Conservation (phyloP, 2,888 invertebrate genomes). For the Protophormia terraenovae region DNA sequence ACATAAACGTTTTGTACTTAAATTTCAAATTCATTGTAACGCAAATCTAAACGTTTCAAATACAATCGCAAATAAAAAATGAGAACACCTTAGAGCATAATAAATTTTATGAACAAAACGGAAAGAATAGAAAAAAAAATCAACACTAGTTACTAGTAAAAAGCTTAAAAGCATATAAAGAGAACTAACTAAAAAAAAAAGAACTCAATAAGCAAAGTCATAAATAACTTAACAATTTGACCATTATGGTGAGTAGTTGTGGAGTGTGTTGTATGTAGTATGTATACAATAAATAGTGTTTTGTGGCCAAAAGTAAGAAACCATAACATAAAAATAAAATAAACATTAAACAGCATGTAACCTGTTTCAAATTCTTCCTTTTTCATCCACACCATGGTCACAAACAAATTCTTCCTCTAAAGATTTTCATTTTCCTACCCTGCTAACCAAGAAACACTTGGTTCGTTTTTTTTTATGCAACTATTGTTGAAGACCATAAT, state of each 20-base stretch:
- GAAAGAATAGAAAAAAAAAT: slow-evolving; percentile 6
- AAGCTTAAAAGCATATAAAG: too few relatives aligned
- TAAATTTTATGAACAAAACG: slow-evolving; percentile 60
- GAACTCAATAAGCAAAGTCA: slow-evolving; percentile 55
- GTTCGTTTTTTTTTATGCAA: not conserved
- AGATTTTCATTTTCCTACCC: not conserved
- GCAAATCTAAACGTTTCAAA: slow-evolving; percentile 52
- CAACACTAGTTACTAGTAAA: not conserved
- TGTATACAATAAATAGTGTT: not conserved
- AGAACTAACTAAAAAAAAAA: not conserved
- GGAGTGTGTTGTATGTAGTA: not conserved
- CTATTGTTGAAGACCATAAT: slow-evolving; percentile 28
- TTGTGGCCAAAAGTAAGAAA: slow-evolving; percentile 52
- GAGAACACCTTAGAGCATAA: slow-evolving; percentile 65
- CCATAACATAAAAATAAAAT: slow-evolving; percentile 49
- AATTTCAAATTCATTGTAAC: slow-evolving; percentile 44
- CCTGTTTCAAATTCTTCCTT: slow-evolving; percentile 52
- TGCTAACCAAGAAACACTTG: not conserved
- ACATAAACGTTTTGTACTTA: slow-evolving; percentile 48
- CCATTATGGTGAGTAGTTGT: slow-evolving; percentile 40
- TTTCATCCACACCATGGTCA: slow-evolving; percentile 16
- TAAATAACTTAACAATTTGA: slow-evolving; percentile 65
- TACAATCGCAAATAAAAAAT: slow-evolving; percentile 49
- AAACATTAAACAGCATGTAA: slow-evolving; percentile 52
- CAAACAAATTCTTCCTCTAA: slow-evolving; percentile 18